Evolutionary conservation across 2,113 vertebrate species (phyloP), one percentile per base, ranked within the genome.

Genomic region (Phalacrocorax pelagicus): DNA sequence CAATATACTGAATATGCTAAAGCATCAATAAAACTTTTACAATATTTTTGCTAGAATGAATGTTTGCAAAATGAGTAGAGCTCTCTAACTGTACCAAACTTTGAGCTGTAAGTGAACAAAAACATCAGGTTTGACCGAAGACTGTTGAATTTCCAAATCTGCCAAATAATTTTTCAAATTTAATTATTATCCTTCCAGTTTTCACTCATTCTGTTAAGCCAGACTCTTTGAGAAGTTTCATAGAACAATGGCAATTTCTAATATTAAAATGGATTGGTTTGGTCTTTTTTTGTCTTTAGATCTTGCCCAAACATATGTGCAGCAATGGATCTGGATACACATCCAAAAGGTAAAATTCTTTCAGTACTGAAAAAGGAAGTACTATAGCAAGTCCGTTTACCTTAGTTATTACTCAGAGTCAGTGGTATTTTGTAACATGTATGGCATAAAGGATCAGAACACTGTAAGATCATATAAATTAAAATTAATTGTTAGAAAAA

Each of bases 1-100:
- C 44, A 78, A 72, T 36, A 59, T 27, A 40, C 18, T 27, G 61
- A 79, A 75, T 63, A 63, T 44, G n/a, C 34, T 81, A 91, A 78
- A 80, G 19, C 67, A 74, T 52, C 61, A 75, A 61, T 59, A 86
- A 79, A 40, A 15, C 42, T 88, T 19, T 89, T 94, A 93, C 69
- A 97, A 95, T 97, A 98, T 95, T 98, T 97, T 96, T 91, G 40
- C 80, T 49, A 92, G 97, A 95, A 97, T 88, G 54, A 90, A 86
- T 40, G 38, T 77, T 81, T 73, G 46, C 75, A 96, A 97, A 96
- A 97, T 84, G 79, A 71, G 72, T 44, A 15, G 49, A 81, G 16
- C 22, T 96, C 77, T 62, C 74, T 15, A 27, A 79, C 46, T 69
- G 62, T 81, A 65, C 9, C 62, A 63, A 58, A 73, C 80, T 24